Evolutionary conservation across 1,140 invertebrate species (phyloP).

Genomic region (Drosophila pseudoananassae): DNA sequence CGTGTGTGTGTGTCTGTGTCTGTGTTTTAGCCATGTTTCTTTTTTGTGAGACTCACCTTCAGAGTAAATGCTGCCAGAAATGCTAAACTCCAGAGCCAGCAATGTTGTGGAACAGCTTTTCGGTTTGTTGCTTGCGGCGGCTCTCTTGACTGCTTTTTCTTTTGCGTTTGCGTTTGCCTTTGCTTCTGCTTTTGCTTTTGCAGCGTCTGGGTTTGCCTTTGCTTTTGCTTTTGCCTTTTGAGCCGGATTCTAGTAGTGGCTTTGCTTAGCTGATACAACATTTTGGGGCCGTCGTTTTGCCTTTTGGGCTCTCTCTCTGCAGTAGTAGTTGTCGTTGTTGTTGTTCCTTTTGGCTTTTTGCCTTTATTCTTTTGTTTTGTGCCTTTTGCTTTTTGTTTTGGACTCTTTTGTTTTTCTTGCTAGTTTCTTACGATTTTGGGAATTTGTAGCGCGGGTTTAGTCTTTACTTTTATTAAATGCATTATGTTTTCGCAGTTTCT

Average conservation of each 20-base stretch:
- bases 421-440: slow-evolving; percentile 68
- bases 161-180: slow-evolving; percentile 8
- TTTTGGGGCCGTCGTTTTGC: slow-evolving; percentile 65
- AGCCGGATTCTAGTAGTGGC: slow-evolving; percentile 77
- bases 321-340: slow-evolving; percentile 1
- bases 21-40: slow-evolving; percentile 5
- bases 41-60: slow-evolving; percentile 51
- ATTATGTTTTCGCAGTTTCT: slow-evolving; percentile 54
- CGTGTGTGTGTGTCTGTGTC: not conserved
- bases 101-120: slow-evolving; percentile 59
- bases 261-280: slow-evolving; percentile 74
- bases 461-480: slow-evolving; percentile 73
- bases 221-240: slow-evolving; percentile 56
- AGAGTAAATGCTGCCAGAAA: slow-evolving; percentile 67
- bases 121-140: slow-evolving; percentile 7
- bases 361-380: slow-evolving; percentile 13
- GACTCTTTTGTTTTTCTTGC: slow-evolving; percentile 21
- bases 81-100: slow-evolving; percentile 62
- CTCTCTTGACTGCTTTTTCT: slow-evolving; percentile 17
- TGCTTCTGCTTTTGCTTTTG: slow-evolving; percentile 29
- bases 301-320: slow-evolving; percentile 11
- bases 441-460: slow-evolving; percentile 63
- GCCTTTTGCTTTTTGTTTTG: slow-evolving; percentile 30
- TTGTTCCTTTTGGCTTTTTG: slow-evolving; percentile 3
- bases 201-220: slow-evolving; percentile 4